phyloP scores from a whole-genome alignment of 2,797 vertebrate genomes.

The Diglossa cyanea region DNA sequence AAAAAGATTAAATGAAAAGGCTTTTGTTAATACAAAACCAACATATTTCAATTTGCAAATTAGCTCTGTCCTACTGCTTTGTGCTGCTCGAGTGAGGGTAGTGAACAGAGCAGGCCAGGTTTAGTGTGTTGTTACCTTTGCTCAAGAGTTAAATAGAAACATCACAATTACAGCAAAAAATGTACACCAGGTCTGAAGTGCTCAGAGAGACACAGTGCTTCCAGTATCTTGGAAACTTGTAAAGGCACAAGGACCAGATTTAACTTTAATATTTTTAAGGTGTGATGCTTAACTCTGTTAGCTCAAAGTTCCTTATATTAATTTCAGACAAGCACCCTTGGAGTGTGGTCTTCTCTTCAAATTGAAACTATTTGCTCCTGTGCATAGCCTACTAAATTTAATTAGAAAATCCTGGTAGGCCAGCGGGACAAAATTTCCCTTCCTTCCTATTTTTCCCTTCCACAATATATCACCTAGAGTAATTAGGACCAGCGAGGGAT shows the following conservation, averaged over 20 bases:
- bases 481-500: constrained; percentile 83
- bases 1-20: not conserved
- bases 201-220: not conserved
- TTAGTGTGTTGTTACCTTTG: not conserved
- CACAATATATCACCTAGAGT: constrained; percentile 82
- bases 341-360: constrained; percentile 74
- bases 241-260: not conserved
- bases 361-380: constrained; percentile 86
- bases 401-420: constrained; percentile 88
- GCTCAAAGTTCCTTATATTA: not conserved
- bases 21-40: not conserved
- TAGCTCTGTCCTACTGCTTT: not conserved
- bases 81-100: not conserved
- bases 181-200: not conserved
- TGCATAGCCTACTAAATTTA: constrained; percentile 87
- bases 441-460: constrained; percentile 81
- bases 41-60: not conserved
- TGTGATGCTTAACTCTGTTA: not conserved
- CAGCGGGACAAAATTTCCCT: constrained; percentile 77
- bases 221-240: rapidly evolving
- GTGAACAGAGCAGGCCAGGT: not conserved
- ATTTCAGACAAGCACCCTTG: constrained; percentile 48
- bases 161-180: not conserved
- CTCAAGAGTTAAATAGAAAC: not conserved
- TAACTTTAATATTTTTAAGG: constrained; percentile 3